These are phyloP conservation scores for Stomatorhinus walkeri DNA, from an alignment of 2,797 vertebrate genomes.

Conservation along the genomic window DNA sequence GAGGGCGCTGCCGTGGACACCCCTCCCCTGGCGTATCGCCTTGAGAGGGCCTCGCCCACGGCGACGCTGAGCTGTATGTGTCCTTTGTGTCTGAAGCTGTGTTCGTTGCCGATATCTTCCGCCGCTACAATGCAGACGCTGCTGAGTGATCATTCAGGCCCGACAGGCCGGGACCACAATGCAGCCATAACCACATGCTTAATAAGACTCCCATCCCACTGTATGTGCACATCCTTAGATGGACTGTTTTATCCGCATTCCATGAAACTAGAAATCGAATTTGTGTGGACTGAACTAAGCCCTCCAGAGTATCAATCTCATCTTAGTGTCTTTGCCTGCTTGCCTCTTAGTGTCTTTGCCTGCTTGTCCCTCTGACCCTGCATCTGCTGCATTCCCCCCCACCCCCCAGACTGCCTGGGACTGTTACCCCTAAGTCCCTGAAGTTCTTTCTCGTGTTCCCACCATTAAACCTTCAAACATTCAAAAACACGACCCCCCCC, in stretches of 20 bases:
- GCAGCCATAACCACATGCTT: background rate
- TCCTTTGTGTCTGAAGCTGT: background rate
- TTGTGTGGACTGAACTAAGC: background rate
- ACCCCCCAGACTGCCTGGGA: background rate
- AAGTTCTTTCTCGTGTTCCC: background rate
- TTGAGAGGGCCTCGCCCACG: background rate
- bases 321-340: background rate
- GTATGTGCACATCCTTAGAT: background rate
- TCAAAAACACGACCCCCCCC: background rate
- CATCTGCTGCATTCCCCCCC: background rate
- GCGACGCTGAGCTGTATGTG: background rate
- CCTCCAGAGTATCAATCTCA: background rate
- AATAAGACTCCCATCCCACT: background rate
- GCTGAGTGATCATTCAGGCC: background rate
- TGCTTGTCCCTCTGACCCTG: background rate
- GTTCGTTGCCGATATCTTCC: background rate
- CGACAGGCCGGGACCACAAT: background rate
- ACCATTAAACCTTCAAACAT: conserved; percentile 4
- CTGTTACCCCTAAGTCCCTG: background rate
- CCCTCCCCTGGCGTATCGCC: background rate
- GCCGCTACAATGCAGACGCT: background rate
- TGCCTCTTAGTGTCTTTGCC: background rate
- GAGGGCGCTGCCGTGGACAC: background rate
- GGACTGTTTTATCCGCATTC: background rate
- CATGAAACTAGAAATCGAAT: background rate